Evolutionary conservation across 2,888 invertebrate species (phyloP), one percentile per base, ranked within the genome.

Genomic region (Drosophila pegasa): DNA sequence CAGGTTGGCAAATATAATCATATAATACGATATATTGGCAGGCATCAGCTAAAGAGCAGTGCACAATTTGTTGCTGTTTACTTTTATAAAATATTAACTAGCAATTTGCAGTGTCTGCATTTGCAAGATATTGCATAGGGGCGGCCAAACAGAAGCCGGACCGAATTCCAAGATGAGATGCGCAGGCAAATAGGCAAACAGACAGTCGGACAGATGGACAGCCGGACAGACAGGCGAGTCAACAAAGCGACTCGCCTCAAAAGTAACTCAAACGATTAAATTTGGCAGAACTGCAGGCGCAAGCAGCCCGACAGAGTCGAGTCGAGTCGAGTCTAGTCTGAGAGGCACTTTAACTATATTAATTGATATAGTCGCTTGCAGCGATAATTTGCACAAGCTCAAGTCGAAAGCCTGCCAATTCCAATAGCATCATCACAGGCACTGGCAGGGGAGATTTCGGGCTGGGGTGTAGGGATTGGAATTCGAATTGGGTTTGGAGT

Each of bases 41-140:
- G 64, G 51, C 29, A 5, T 20, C 14, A 65, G 25, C 51, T 59
- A 50, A 69, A 41, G 50, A 61, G 58, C 71, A 83, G 73, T 77
- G 83, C 83, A 69, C 83, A 88, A 86, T 84, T 88, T 88, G 87
- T 88, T 80, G 76, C 79, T 87, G 88, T 83, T 88, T 83, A 78
- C 87, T 69, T 80, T 75, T 72, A 84, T 85, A 83, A 87, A 88
- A 88, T 88, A 88, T 85, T 85, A 87, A 85, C 88, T 72, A 38
- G 79, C 87, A 87, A 88, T 80, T 82, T 88, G 84, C 84, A 86
- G 72, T 59, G 83, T 86, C 87, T 80, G 88, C 80, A 88, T 58
- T 41, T 67, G 59, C 37, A n/a, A 58, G 61, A 60, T 22, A 50
- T 68, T 38, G 41, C 56, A 70, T 76, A 66, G 70, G 85, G 73